Percentiles rank a stretch among this genome's conserved stretches.
These are phyloP conservation scores for Cochlearius cochlearius DNA, from an alignment of 2,113 vertebrate genomes.

Conservation along the genomic window DNA sequence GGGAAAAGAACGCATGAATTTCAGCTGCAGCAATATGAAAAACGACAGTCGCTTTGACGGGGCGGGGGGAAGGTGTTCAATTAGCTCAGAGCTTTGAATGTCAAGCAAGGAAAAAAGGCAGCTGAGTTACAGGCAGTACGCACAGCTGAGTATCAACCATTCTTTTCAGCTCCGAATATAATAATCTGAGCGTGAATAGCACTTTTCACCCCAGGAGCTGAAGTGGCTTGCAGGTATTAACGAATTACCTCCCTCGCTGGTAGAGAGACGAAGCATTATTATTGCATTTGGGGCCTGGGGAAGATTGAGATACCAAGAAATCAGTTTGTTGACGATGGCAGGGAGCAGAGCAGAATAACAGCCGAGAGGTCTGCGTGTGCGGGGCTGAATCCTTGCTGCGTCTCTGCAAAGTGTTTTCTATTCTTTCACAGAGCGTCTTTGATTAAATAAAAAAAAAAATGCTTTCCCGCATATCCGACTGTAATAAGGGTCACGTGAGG, in stretches of 20 bases:
- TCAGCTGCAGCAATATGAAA: neutral
- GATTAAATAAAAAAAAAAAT: neutral
- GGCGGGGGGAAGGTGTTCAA: neutral
- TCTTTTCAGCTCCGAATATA: neutral
- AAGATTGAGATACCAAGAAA: neutral
- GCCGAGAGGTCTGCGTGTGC: accelerated
- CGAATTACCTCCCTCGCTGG: neutral
- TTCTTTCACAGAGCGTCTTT: neutral
- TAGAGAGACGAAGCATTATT: neutral
- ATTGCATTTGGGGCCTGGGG: neutral
- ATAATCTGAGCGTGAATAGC: neutral
- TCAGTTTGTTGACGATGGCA: neutral
- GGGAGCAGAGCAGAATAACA: neutral
- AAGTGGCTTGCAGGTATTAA: neutral
- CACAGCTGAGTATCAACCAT: neutral
- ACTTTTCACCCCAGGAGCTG: neutral
- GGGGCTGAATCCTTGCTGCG: neutral
- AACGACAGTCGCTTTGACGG: neutral
- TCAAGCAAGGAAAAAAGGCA: neutral
- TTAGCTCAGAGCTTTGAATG: neutral
- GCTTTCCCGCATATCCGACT: neutral
- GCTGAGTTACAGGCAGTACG: neutral
- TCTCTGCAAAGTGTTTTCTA: neutral
- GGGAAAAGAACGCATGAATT: neutral
- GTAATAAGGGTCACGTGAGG: neutral